These are phyloP conservation scores for Heliconius sara DNA, from an alignment of 2,888 invertebrate genomes.

Conservation along the genomic window DNA sequence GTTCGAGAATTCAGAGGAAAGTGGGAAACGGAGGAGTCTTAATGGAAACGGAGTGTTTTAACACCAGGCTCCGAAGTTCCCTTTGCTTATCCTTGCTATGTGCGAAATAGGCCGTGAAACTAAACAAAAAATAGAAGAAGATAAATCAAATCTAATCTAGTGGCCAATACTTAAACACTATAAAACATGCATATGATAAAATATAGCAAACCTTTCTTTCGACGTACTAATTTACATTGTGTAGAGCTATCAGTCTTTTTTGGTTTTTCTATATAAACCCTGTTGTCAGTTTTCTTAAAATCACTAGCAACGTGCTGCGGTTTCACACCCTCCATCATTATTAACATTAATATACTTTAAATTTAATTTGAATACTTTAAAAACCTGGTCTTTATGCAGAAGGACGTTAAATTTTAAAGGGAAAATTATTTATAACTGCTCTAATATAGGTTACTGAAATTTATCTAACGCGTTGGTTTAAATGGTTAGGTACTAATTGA, in stretches of 20 bases:
- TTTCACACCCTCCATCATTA: constrained; percentile 28
- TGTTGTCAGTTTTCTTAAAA: constrained; percentile 46
- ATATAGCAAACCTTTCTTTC: constrained; percentile 41
- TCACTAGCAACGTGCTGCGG: constrained; percentile 13
- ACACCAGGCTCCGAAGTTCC: no score
- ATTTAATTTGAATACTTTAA: not conserved
- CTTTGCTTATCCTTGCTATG: no score
- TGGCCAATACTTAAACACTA: no score
- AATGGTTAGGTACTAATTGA: constrained; percentile 4
- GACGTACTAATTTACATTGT: constrained; percentile 56
- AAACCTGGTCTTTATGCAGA: not conserved
- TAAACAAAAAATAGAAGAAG: no score
- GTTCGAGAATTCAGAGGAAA: no score
- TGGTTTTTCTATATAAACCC: constrained; percentile 44
- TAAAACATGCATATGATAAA: not conserved
- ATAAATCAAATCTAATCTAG: no score
- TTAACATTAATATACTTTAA: not conserved
- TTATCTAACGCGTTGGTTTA: constrained; percentile 15
- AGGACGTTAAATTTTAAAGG: not conserved
- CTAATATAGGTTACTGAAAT: constrained; percentile 6
- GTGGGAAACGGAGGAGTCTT: no score
- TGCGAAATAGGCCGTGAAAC: no score
- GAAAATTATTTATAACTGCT: not conserved
- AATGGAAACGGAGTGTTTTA: no score
- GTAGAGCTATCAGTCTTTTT: constrained; percentile 57